Base-by-base conservation (phyloP, 2,888 invertebrate species). In the Drosophila prostipennis region DNA sequence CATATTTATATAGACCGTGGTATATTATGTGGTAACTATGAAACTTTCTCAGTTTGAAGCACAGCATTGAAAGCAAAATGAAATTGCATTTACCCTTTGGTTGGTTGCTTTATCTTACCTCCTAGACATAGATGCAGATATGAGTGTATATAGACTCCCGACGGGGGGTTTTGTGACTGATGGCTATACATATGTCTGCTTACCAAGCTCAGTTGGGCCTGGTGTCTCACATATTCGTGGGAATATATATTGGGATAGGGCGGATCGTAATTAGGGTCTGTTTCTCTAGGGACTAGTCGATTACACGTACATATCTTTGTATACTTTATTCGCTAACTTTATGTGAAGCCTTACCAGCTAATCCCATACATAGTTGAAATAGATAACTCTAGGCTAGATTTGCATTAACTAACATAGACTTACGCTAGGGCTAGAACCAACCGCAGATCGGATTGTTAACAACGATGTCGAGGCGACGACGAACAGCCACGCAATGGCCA, bases 261-360 rank as follows among this genome's bases (percentile, higher is more conserved):
- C 82, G 82, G 85, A 82, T 85, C 75, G 57, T 84, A 85, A 75
- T 72, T 79, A 67, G 79, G 79, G 74, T 78, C 78, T 71, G 42
- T 71, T 55, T 46, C 39, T 52, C 75, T 77, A 80, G 48, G 68
- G 67, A 26, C 77, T 76, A 79, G 65, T 59, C 63, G 63, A 74
- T 43, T 75, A 67, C 36, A 58, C 48, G 37, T 54, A 34, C 8
- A 46, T 46, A 29, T 5, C 13, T 23, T 14, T 55, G 11, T 59
- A 37, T 61, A 29, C 54, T 63, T 14, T 63, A 16, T 42, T 16
- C 48, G 40, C 74, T 19, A 59, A 49, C 45, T 7, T 59, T 39
- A 42, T 29, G 10, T 32, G 61, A 65, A 67, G 65, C 65, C 65
- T 55, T 67, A 65, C n/a, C n/a, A 49, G n/a, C 11, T 63, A 58